Evolutionary conservation across 2,113 vertebrate species (phyloP), one percentile per base, ranked within the genome.

Genomic region (Galeopterus variegatus): DNA sequence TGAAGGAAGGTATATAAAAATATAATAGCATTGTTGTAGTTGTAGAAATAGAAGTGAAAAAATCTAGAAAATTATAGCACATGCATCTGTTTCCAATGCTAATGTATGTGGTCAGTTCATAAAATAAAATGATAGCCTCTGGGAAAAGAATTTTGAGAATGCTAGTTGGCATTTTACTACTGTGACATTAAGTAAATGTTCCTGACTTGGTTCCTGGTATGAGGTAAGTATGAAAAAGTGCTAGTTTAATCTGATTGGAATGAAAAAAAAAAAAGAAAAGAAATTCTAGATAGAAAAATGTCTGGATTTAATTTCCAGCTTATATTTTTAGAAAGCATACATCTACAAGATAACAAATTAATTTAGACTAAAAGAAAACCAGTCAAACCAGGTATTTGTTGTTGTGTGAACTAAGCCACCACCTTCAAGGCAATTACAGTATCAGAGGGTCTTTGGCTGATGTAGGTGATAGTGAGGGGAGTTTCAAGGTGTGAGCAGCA

Each of bases 221-320:
- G 41, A 5, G 36, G 24, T 26, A 84, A 84, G 50, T 48, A 56
- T 75, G 23, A 60, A 21, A 93, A 94, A 54, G 7, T 90, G 14
- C 90, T 77, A 76, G 31, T 80, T 73, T 54, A 81, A 69, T 88
- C 8, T 69, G 19, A 70, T 21, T 70, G 48, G 26, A 19, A 72
- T n/a, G 67, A 33, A 58, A 88, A 52, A 56, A 73, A 60, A 70
- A 45, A 28, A 65, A n/a, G n/a, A n/a, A 11, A 86, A 86, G 41
- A 41, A 91, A 73, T 12, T 82, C 36, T n/a, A 70, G 52, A 64
- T 81, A 77, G 82, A 58, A 90, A 88, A 93, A 65, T 73, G 62
- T 17, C 17, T 64, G 23, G 0, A 18, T 45, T 87, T 48, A 50
- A 82, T 82, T 70, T 23, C 41, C 45, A 69, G 33, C 7, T 58